Evolutionary conservation across 2,113 vertebrate species (phyloP), one percentile per base, ranked within the genome.

Genomic region (Perca flavescens): DNA sequence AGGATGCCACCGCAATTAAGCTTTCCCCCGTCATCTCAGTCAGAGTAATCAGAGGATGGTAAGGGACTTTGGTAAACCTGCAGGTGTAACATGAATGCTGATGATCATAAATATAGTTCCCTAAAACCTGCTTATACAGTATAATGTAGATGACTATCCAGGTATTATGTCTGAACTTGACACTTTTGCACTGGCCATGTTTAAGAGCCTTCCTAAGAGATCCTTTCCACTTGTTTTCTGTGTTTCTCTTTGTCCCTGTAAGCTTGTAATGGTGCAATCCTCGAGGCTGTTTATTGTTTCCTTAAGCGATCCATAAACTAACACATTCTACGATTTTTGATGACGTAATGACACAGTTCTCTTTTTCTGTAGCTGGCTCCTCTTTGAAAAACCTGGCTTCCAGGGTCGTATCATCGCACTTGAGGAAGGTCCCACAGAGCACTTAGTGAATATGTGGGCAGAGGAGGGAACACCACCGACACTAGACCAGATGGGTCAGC

Each of bases 31-130:
- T 96, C 75, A 95, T 99, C 79, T 94, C 96, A 6, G 73, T 98
- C 61, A 97, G 94, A 93, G 96, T 97, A 50, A 60, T 98, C 74
- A 95, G 98, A 96, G 98, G 98, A 95, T 99, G 98, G 98, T 99
- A 93, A 93, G 96, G 34, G 3, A 49, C 46, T 72, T 21, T 36
- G 34, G 6, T 8, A 69, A 66, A 63, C 28, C 13, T 43, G 28
- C 13, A 28, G 50, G 1, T 57, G 49, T 19, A 57, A 54, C 7
- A 57, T 34, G 34, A 34, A 34, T 34, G 34, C 10, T 16, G 21
- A 19, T 52, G 46, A 19, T 63, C 12, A 6, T 36, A 36, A 61
- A 2, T 36, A 31, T 43, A 43, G 10, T 43, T 40, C 34, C 40
- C 31, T 54, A 40, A 46, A 46, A 56, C 21, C 21, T 60, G 9